These are phyloP conservation scores for Spilogale gracilis DNA, from an alignment of 2,113 vertebrate genomes.

Conservation along the genomic window DNA sequence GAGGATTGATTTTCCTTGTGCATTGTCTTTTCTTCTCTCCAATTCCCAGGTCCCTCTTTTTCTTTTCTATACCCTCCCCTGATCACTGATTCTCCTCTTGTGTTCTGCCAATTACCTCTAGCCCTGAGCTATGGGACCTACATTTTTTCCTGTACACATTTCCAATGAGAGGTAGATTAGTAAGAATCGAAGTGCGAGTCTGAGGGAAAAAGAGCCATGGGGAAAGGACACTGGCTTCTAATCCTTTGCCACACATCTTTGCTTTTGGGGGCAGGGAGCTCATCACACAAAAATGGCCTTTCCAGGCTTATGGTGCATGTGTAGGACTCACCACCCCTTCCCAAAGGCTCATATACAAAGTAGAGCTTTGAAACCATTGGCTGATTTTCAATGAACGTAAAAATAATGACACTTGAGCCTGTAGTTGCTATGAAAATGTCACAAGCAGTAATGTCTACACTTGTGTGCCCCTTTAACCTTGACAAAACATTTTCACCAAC, in stretches of 20 bases:
- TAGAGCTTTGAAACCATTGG: not conserved
- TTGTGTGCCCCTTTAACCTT: not conserved
- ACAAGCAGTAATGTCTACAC: not conserved
- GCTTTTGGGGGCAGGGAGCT: not conserved
- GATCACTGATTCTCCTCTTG: not conserved
- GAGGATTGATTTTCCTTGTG: slow-evolving; percentile 56
- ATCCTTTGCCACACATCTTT: not conserved
- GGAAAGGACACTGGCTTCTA: not conserved
- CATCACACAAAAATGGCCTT: not conserved
- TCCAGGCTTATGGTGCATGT: not conserved
- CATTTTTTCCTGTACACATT: not conserved
- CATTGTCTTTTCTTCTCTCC: slow-evolving; percentile 22
- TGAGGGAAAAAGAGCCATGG: not conserved
- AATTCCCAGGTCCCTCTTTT: not conserved
- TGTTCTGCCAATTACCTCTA: not conserved
- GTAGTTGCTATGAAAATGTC: not conserved
- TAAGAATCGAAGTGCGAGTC: not conserved
- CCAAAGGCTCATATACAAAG: not conserved
- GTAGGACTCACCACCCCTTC: not conserved
- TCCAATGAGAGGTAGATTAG: not conserved
- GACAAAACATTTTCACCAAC: not conserved
- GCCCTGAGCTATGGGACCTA: not conserved
- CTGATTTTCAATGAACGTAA: slow-evolving; percentile 5
- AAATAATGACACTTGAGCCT: slow-evolving; percentile 29
- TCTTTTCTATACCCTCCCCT: not conserved